Evolutionary conservation across 92 coral and sea anemone species (phyloP).

Genomic region (Pocillopora meandrina): DNA sequence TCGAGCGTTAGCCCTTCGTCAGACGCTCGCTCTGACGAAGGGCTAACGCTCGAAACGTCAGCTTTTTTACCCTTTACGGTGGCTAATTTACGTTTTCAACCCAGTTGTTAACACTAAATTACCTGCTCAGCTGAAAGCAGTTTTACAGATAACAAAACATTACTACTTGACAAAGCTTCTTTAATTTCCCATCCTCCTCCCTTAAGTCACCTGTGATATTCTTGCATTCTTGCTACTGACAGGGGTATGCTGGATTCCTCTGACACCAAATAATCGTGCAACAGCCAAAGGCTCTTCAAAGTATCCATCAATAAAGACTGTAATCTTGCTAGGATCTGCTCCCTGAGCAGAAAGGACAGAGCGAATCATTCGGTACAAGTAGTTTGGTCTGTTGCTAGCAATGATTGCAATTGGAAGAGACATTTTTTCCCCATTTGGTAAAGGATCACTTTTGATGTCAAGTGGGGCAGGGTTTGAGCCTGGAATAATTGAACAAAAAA

Average conservation of each 20-base stretch:
- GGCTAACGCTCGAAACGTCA: no score
- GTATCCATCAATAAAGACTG: constrained; percentile 96
- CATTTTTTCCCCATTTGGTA: constrained; percentile 70
- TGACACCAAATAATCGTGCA: constrained; percentile 82
- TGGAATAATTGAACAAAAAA: constrained; percentile 15
- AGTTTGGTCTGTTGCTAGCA: constrained; percentile 96
- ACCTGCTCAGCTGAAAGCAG: no score
- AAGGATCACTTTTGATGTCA: constrained; percentile 71
- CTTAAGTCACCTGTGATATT: constrained; percentile 85
- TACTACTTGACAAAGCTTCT: neutral
- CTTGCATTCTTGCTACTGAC: constrained; percentile 98
- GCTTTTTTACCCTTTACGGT: no score
- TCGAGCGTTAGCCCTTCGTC: no score
- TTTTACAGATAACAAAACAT: no score
- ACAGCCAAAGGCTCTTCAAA: constrained; percentile 98
- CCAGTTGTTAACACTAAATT: no score
- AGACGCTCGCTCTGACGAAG: no score
- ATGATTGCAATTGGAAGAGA: constrained; percentile 91
- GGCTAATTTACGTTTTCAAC: no score
- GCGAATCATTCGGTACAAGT: constrained; percentile 90
- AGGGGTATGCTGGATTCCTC: constrained; percentile 96
- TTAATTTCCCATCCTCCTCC: neutral
- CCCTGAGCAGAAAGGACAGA: constrained; percentile 94
- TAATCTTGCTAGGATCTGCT: constrained; percentile 70
- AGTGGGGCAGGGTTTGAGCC: constrained; percentile 95